A percentile compares a stretch with the other conserved stretches of the same genome.
These are phyloP conservation scores for Thinocorus orbignyianus DNA, from an alignment of 2,113 vertebrate species.

Conservation along the genomic window DNA sequence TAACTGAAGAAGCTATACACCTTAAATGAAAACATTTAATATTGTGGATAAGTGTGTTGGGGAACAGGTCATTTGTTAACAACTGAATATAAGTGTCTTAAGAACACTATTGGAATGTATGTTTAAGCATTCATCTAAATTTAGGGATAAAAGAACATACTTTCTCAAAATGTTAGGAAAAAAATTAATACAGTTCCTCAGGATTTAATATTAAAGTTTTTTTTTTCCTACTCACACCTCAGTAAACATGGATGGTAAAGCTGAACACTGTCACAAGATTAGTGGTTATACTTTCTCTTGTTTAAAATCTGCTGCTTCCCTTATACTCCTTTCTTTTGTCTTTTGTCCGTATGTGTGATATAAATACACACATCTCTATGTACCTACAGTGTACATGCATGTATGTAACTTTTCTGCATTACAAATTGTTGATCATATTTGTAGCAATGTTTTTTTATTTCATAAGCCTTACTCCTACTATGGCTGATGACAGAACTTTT, in stretches of 20 bases:
- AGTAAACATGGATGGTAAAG: not conserved
- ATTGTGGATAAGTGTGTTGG: not conserved
- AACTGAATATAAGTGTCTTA: not conserved
- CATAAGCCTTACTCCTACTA: not conserved
- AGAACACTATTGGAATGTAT: not conserved
- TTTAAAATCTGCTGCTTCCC: not conserved
- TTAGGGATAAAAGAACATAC: not conserved
- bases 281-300: not conserved
- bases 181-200: not conserved
- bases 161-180: not conserved
- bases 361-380: not conserved
- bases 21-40: not conserved
- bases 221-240: not conserved
- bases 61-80: not conserved
- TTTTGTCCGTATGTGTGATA: not conserved
- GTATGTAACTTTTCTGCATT: not conserved
- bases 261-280: not conserved
- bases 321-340: not conserved
- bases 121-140: not conserved
- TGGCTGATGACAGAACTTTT: not conserved
- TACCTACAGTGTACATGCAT: not conserved
- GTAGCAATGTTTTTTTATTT: not conserved
- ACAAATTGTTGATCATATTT: not conserved
- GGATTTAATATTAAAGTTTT: not conserved
- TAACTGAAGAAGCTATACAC: not conserved